Evolutionary conservation across 2,888 invertebrate species (phyloP).

Genomic region (Napeogenes sylphis): DNA sequence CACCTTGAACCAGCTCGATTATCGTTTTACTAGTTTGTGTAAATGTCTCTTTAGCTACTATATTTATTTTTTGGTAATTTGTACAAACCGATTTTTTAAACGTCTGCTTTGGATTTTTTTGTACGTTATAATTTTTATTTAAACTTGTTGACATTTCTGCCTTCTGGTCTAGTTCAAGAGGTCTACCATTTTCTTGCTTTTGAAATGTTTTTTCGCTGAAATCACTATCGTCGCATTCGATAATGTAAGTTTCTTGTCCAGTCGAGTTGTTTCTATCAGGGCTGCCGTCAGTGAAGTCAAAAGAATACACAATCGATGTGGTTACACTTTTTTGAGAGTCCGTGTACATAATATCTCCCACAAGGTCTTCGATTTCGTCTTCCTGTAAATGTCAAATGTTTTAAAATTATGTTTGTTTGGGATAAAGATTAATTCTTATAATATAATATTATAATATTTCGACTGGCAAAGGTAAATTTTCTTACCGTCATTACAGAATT

Average conservation of each 20-base stretch:
- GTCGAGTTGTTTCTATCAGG: conserved; percentile 64
- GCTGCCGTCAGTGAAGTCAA: conserved; percentile 62
- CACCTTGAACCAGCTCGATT: conserved; percentile 65
- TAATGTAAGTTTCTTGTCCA: conserved; percentile 62
- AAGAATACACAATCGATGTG: conserved; percentile 57
- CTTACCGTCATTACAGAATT: conserved; percentile 64
- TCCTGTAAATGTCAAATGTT: conserved; percentile 44
- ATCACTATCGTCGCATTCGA: conserved; percentile 58
- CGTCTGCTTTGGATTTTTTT: conserved; percentile 33
- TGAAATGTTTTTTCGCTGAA: conserved; percentile 50
- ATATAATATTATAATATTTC: too few relatives aligned
- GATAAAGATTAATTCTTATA: background rate
- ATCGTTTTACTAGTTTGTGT: conserved; percentile 80
- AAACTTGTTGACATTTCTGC: conserved; percentile 22
- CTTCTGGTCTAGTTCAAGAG: conserved; percentile 15
- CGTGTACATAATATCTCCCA: conserved; percentile 56
- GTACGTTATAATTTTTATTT: conserved; percentile 29
- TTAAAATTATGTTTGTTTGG: background rate
- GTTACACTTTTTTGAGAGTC: conserved; percentile 69
- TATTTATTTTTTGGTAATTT: conserved; percentile 39
- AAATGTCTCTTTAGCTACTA: conserved; percentile 56
- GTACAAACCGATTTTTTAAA: conserved; percentile 22
- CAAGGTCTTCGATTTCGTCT: conserved; percentile 61
- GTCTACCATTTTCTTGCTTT: conserved; percentile 37
- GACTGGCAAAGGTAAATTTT: conserved; percentile 10